A percentile compares a stretch with the other conserved stretches of the same genome.
phyloP scores from a whole-genome alignment of 2,888 invertebrate species.

The Mythimna vitellina region DNA sequence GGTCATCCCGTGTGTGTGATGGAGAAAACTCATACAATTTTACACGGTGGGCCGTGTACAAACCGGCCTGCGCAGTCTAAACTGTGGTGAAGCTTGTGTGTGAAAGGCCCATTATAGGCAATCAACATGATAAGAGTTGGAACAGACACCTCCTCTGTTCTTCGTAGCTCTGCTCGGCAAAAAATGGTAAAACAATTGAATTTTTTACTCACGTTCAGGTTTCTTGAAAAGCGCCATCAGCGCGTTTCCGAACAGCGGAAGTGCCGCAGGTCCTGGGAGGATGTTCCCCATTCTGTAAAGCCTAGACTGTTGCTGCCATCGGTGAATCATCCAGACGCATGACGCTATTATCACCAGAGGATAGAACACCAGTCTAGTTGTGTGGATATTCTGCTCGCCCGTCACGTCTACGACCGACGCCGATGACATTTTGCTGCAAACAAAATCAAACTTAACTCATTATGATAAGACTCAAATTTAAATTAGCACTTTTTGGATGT shows the following conservation, averaged over 20 bases:
- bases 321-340: constrained; percentile 79
- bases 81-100: too few species aligned
- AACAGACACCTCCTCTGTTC: not conserved
- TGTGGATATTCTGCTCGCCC: constrained; percentile 54
- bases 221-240: constrained; percentile 91
- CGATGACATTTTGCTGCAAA: constrained; percentile 70
- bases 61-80: too few species aligned
- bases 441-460: not conserved
- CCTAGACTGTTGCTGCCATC: constrained; percentile 88
- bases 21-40: too few species aligned
- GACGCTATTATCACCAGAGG: constrained; percentile 73
- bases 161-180: not conserved
- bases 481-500: not conserved
- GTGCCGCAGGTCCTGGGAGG: constrained; percentile 92
- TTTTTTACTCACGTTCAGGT: constrained; percentile 89
- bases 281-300: constrained; percentile 92
- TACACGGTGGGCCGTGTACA: too few species aligned
- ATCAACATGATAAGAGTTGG: not conserved
- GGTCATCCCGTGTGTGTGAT: too few species aligned
- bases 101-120: too few species aligned
- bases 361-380: constrained; percentile 70
- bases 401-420: constrained; percentile 67
- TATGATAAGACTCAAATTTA: not conserved
- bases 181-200: too few species aligned
- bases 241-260: constrained; percentile 94